Evolutionary conservation across 1,140 invertebrate species (phyloP), one percentile per base, ranked within the genome.

Genomic region (Drosophila nannoptera): DNA sequence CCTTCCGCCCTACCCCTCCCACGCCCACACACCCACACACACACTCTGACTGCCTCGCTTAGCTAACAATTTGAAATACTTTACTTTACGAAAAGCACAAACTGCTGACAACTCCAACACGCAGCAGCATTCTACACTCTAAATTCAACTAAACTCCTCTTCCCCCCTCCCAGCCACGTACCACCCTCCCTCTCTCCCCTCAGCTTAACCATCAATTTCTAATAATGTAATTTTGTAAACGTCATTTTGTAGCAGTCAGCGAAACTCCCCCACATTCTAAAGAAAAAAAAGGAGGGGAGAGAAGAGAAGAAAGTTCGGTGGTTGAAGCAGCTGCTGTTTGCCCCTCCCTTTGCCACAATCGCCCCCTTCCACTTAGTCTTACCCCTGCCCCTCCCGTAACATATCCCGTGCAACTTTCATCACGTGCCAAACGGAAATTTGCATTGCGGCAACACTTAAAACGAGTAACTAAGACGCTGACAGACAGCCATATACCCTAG

Each of bases 211-310:
- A 86, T 86, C 81, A 86, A 86, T 86, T 86, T 86, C 82, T 81
- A 86, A 86, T 86, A 86, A 86, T 81, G 81, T 87, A 86, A 86
- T 86, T 86, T 86, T 50, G 64, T 77, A 86, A 87, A 81, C 77
- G 81, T 86, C 82, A 81, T 72, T 82, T 77, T 70, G 62, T 36
- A 67, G 54, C 54, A 56, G 40, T 56, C 54, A 56, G 31, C 54
- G 7, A 70, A 68, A 55, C 69, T 46, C 45, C 55, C 77, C 40
- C 56, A 22, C 22, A 3, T 22, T 22, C 22, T 1, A 22, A 22
- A 22, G 9, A 55, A 58, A 36, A 16, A 53, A n/a, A 53, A 45
- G 9, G 5, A n/a, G n/a, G n/a, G n/a, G n/a, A n/a, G 8, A 33
- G 42, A 58, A 52, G 5, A 11, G 2, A 9, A 33, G 36, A 29